These are phyloP conservation scores for Oncorhynchus mykiss DNA, from an alignment of 2,113 vertebrate genomes.

Conservation along the genomic window DNA sequence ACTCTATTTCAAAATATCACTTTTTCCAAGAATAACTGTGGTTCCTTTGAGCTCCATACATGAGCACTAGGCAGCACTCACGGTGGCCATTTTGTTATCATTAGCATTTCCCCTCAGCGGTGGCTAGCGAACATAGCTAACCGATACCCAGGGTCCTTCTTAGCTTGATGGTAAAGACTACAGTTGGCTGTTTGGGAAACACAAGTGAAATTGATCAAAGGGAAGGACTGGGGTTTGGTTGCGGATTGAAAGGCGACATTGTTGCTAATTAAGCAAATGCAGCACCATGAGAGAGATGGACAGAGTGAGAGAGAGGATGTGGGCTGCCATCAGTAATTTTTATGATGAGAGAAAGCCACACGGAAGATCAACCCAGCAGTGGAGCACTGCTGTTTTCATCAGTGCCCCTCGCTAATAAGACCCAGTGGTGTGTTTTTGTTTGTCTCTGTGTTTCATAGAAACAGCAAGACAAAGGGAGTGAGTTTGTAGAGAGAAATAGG, in stretches of 20 bases:
- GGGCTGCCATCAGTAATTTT: slow-evolving; percentile 61
- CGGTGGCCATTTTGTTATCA: not conserved
- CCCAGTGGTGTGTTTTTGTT: not conserved
- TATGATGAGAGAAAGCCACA: slow-evolving; percentile 52
- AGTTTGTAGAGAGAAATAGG: not conserved
- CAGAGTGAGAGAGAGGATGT: slow-evolving; percentile 14
- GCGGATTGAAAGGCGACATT: slow-evolving; percentile 31
- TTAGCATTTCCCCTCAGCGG: not conserved
- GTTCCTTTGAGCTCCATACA: too few relatives aligned
- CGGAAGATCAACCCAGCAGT: slow-evolving; percentile 28
- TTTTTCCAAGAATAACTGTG: too few relatives aligned
- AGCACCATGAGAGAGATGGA: not conserved
- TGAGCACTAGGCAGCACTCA: too few relatives aligned
- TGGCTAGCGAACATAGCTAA: not conserved
- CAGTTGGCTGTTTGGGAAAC: not conserved
- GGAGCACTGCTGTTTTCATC: slow-evolving; percentile 34
- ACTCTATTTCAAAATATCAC: too few relatives aligned
- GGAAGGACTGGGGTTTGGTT: not conserved
- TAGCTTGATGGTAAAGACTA: not conserved
- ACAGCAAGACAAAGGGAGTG: too few relatives aligned
- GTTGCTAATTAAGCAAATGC: slow-evolving; percentile 47
- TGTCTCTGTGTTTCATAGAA: not conserved
- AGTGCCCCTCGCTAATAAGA: slow-evolving; percentile 28
- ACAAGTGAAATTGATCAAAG: not conserved
- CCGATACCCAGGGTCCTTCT: not conserved